A percentile compares a stretch with the other conserved stretches of the same genome.
Conservation (phyloP, 2,797 vertebrate genomes). For the Catamblyrhynchus diadema region DNA sequence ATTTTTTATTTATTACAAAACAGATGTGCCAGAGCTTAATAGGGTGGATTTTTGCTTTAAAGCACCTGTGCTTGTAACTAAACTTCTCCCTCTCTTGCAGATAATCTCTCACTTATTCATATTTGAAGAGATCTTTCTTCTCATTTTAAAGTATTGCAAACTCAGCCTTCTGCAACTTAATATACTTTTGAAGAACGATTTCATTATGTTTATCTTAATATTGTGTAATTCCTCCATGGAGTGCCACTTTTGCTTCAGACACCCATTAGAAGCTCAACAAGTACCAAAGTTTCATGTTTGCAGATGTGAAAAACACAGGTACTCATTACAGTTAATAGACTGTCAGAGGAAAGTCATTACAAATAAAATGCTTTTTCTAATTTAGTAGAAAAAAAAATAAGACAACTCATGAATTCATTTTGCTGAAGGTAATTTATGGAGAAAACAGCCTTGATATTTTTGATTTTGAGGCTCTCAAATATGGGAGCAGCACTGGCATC, state of each 20-base stretch:
- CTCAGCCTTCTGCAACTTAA: slow-evolving; percentile 36
- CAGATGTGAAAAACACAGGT: slow-evolving; percentile 38
- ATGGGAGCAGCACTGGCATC: not conserved
- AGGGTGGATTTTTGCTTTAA: slow-evolving; percentile 11
- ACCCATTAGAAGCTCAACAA: slow-evolving; percentile 4
- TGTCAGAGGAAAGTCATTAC: slow-evolving; percentile 7
- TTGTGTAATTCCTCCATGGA: not conserved
- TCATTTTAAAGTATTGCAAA: slow-evolving; percentile 36
- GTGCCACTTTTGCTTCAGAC: not conserved
- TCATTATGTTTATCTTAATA: slow-evolving; percentile 28
- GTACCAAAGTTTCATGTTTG: not conserved
- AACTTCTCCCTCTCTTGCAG: slow-evolving; percentile 34
- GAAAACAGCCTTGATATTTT: not conserved
- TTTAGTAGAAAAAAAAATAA: not conserved
- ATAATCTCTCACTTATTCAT: slow-evolving; percentile 19
- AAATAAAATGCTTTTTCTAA: not conserved
- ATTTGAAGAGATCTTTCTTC: slow-evolving; percentile 32
- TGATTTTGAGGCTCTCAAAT: not conserved
- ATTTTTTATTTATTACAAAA: slow-evolving; percentile 49
- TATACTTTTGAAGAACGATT: slow-evolving; percentile 36
- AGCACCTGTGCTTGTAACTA: slow-evolving; percentile 53
- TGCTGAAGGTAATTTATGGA: not conserved
- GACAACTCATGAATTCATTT: not conserved
- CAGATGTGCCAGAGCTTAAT: slow-evolving; percentile 27
- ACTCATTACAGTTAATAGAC: slow-evolving; percentile 40